Percentiles rank a stretch among this genome's conserved stretches.
Evolutionary conservation across 2,113 vertebrate genomes (phyloP).

Genomic region (Syngnathoides biaculeatus): DNA sequence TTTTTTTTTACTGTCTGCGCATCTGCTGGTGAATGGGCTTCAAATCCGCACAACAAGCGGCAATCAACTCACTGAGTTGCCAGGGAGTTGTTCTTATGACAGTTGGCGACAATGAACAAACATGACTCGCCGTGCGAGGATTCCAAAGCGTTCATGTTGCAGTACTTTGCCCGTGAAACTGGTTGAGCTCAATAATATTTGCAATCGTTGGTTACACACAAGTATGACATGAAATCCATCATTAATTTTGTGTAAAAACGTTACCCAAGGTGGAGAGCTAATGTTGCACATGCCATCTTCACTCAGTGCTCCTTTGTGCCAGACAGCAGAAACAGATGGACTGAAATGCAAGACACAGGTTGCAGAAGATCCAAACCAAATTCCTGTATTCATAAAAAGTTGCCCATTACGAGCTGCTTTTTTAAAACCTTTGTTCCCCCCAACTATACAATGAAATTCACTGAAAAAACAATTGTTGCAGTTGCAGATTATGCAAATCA

Average conservation of each 20-base stretch:
- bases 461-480: no score
- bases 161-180: not conserved
- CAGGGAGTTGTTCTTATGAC: not conserved
- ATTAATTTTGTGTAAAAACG: not conserved
- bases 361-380: no score
- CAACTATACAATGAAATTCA: no score
- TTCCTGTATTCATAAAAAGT: no score
- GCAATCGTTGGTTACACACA: not conserved
- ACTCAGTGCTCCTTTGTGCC: no score
- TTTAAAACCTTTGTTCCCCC: no score
- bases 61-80: not conserved
- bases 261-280: not conserved
- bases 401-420: no score
- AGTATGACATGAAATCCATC: not conserved
- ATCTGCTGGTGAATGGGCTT: constrained; percentile 8
- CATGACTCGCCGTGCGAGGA: not conserved
- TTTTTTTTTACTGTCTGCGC: constrained; percentile 1
- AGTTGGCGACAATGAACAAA: not conserved
- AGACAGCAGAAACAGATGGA: no score
- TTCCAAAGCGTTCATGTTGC: not conserved
- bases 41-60: constrained; percentile 5
- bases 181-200: no score
- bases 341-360: no score
- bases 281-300: no score
- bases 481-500: no score